Evolutionary conservation across 2,888 invertebrate species (phyloP), one percentile per base, ranked within the genome.

Genomic region (Drosophila niveifrons): DNA sequence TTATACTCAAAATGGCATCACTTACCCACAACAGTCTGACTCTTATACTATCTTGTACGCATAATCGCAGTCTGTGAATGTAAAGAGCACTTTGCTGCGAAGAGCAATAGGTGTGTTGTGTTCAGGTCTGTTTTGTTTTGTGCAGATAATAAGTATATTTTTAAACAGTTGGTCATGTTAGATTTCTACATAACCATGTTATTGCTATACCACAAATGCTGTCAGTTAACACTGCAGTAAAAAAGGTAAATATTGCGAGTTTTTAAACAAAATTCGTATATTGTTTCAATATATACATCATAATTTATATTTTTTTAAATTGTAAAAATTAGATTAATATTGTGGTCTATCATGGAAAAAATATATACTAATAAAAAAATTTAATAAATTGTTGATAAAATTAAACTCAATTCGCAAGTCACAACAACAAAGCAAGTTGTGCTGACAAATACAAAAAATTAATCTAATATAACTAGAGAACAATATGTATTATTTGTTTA

Each of bases 1-100:
- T 62, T 17, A 56, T 48, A 64, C 75, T 77, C 78, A 61, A 72
- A 77, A 72, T 72, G 77, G 66, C 52, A 53, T 17, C 7, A 2
- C 17, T 56, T 11, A 64, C 65, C 65, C 64, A 17, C 17, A 57
- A 50, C 48, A 61, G 18, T 8, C 3, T 0, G 8, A 3, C 13
- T 57, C 31, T 13, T 44, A 48, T 10, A 15, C 76, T 75, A 65
- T 76, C 57, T 23, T 6, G 15, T 46, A 53, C 7, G 23, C 8
- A 1, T 15, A 23, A 15, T 9, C 31, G 17, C 51, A 28, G 11
- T 31, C 9, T 31, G 11, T 36, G n/a, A 11, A 18, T 0, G 3
- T n/a, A 52, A 44, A 65, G 52, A 66, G 64, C 17, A 13, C 28
- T 28, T 43, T 58, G 68, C 57, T 58, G 43, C 1, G 2, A 8